Percentiles rank a stretch among this genome's conserved stretches.
phyloP scores from a whole-genome alignment of 2,888 invertebrate genomes.

The Himalopsyche japonica region DNA sequence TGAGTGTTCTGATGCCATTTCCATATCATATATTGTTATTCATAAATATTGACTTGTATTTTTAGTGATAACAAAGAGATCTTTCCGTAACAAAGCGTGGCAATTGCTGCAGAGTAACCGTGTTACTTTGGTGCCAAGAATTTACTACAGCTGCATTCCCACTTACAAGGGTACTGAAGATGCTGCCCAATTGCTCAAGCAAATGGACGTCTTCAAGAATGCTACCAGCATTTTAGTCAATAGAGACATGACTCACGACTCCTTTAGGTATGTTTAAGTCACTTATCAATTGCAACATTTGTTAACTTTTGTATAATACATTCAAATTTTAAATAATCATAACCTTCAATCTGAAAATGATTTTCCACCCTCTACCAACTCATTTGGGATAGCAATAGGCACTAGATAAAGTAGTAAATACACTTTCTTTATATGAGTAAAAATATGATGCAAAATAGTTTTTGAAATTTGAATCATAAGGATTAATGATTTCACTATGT shows the following conservation, averaged over 20 bases:
- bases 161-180: conserved; percentile 76
- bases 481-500: too few relatives aligned
- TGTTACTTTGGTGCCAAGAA: conserved; percentile 69
- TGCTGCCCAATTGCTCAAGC: conserved; percentile 70
- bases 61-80: conserved; percentile 62
- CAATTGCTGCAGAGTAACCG: conserved; percentile 73
- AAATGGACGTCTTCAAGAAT: conserved; percentile 74
- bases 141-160: conserved; percentile 75
- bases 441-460: too few relatives aligned
- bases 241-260: conserved; percentile 83
- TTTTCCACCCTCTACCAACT: too few relatives aligned
- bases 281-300: neutral
- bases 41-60: neutral
- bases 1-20: neutral
- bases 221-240: conserved; percentile 72
- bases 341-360: too few relatives aligned
- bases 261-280: conserved; percentile 61
- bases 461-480: too few relatives aligned
- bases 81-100: conserved; percentile 77
- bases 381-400: too few relatives aligned
- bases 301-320: too few relatives aligned
- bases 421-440: too few relatives aligned
- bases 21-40: neutral
- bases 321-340: too few relatives aligned
- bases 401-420: too few relatives aligned